Conservation (phyloP, 2,113 vertebrate genomes). For the Ceuthmochares aereus region DNA sequence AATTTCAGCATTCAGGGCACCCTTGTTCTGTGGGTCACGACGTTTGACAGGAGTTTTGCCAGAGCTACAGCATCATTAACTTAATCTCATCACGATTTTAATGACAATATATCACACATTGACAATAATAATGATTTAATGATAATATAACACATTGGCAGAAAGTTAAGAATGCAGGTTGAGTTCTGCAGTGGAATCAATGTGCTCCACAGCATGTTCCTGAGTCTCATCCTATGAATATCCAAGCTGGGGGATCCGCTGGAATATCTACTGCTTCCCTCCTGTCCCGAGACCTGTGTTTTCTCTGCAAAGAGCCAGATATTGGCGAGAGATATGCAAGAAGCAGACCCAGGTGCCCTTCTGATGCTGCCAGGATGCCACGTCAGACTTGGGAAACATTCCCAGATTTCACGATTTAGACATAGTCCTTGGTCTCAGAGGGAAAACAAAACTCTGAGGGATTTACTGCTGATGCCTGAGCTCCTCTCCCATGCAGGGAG, state of each 20-base stretch:
- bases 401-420: background rate
- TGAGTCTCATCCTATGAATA: background rate
- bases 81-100: background rate
- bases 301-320: background rate
- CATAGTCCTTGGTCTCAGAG: background rate
- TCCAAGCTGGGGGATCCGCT: background rate
- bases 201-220: background rate
- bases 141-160: background rate
- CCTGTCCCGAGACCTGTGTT: background rate
- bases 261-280: background rate
- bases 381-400: background rate
- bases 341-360: background rate
- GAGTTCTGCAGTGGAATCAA: background rate
- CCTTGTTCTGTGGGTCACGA: background rate
- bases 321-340: background rate
- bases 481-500: background rate
- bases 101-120: background rate
- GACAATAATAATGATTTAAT: too few relatives aligned
- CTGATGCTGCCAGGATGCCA: background rate
- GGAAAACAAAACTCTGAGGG: background rate
- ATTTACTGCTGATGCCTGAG: background rate
- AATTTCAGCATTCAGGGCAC: background rate
- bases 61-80: background rate
- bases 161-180: background rate
- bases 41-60: background rate